Base-by-base conservation (phyloP, 2,888 invertebrate genomes). In the Polydrusus tereticollis region DNA sequence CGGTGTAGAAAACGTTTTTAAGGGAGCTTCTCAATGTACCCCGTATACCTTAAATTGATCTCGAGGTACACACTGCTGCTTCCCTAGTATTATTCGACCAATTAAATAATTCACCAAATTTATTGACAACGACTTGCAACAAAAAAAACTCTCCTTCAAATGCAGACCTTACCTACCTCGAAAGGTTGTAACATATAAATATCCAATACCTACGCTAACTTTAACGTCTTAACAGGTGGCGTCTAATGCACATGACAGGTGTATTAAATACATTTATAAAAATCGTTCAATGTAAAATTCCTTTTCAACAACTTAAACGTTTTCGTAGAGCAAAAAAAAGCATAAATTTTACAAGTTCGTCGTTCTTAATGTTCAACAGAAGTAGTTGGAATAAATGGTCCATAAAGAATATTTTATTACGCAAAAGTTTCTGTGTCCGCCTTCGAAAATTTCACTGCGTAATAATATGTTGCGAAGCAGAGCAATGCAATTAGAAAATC, bases 341-440 rank as follows among this genome's bases (percentile, higher is more conserved):
- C n/a, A 60, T 60, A 60, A 60, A 60, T 60, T 60, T 60, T 23
- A 43, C 20, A 43, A 20, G 41, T 43, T 14, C 0, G 12, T 6
- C 23, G 26, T 60, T 60, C 43, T 23, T 60, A 60, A 60, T 60
- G 60, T 60, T 60, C 26, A 60, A 23, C 60, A 60, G 60, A 60
- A 60, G 60, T 60, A 41, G 60, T 60, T 60, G 60, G 43, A 60
- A 60, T 60, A 60, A 60, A 60, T 60, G 41, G 60, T 26, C 26
- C 14, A 43, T 14, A 60, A 60, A 23, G 60, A 23, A 43, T 21
- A 43, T 43, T 60, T 60, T 41, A 59, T 23, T 38, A 21, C 23
- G 29, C 38, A 5, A n/a, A 41, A 41, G 23, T 41, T 59, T 58
- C 58, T 36, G 36, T 36, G 36, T 16, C 41, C 16, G 23, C 33